Evolutionary conservation across 2,888 invertebrate genomes (phyloP).

Genomic region (Drosophila robusta): DNA sequence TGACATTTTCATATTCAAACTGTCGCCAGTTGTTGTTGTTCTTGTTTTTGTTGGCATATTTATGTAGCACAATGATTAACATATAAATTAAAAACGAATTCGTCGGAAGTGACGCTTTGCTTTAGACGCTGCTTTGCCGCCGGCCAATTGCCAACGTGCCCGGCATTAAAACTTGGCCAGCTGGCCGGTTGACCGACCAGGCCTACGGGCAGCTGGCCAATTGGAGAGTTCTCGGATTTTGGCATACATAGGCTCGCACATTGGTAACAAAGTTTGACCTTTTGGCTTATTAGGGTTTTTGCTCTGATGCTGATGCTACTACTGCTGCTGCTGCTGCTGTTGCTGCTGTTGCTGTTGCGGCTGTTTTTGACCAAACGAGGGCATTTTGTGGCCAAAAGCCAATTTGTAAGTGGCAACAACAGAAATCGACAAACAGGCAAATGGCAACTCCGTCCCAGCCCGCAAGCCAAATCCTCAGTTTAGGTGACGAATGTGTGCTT

Average conservation of each 20-base stretch:
- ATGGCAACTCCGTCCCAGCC: constrained; percentile 13
- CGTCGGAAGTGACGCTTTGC: constrained; percentile 37
- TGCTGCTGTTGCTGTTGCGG: constrained; percentile 16
- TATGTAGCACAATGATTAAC: constrained; percentile 60
- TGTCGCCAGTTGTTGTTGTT: constrained; percentile 14
- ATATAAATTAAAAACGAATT: constrained; percentile 71
- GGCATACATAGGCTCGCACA: constrained; percentile 21
- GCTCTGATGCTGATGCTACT: constrained; percentile 15
- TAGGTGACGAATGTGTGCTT: constrained; percentile 69
- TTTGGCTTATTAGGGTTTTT: constrained; percentile 64
- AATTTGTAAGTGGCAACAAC: constrained; percentile 71
- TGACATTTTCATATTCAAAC: constrained; percentile 42
- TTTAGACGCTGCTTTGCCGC: constrained; percentile 10
- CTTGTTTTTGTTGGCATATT: constrained; percentile 28
- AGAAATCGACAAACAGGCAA: constrained; percentile 50
- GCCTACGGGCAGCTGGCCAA: constrained; percentile 26
- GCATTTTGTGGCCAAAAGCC: constrained; percentile 70
- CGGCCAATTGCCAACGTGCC: constrained; percentile 47
- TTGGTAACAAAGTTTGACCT: constrained; percentile 62
- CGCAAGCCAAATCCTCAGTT: constrained; percentile 28
- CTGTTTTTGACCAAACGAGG: constrained; percentile 48
- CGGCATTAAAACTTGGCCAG: constrained; percentile 34
- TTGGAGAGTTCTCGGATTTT: constrained; percentile 28
- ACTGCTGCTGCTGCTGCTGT: constrained; percentile 11
- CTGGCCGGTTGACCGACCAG: constrained; percentile 19